A percentile compares a stretch with the other conserved stretches of the same genome.
Evolutionary conservation across 2,888 invertebrate species (phyloP).

Genomic region (Sphecodes monilicornis): DNA sequence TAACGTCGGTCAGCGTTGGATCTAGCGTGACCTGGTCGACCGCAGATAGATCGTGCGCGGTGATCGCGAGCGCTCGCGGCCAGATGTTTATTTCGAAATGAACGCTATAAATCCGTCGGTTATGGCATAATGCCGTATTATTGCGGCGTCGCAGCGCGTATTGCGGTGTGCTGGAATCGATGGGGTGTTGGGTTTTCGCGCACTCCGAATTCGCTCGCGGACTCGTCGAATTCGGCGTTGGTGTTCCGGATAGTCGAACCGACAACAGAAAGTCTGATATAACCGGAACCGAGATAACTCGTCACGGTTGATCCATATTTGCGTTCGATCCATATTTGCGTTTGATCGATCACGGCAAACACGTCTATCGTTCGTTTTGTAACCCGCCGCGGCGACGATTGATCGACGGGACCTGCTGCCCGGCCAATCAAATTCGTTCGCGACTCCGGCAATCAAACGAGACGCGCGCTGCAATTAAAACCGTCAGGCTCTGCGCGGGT

Average conservation of each 20-base stretch:
- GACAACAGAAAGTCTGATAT: neutral
- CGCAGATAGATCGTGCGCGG: constrained; percentile 19
- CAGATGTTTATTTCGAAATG: constrained; percentile 41
- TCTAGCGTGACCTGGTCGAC: neutral
- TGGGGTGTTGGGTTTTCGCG: neutral
- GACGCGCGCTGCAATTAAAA: constrained; percentile 58
- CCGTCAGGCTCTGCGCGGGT: constrained; percentile 30
- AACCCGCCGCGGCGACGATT: neutral
- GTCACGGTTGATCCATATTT: neutral
- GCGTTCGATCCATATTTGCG: neutral
- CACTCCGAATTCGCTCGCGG: neutral
- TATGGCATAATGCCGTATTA: constrained; percentile 12
- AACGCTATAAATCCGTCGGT: constrained; percentile 37
- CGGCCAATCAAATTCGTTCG: constrained; percentile 29
- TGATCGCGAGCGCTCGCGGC: constrained; percentile 14
- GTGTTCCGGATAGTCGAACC: neutral
- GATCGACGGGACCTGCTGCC: constrained; percentile 11
- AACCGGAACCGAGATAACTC: neutral
- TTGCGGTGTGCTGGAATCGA: neutral
- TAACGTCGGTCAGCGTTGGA: constrained; percentile 2
- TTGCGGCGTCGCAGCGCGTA: neutral
- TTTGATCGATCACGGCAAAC: neutral
- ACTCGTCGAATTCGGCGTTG: neutral
- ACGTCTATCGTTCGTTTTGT: neutral
- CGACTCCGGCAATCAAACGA: constrained; percentile 33